Conservation (phyloP, 2,113 vertebrate species). For the Zingel zingel region DNA sequence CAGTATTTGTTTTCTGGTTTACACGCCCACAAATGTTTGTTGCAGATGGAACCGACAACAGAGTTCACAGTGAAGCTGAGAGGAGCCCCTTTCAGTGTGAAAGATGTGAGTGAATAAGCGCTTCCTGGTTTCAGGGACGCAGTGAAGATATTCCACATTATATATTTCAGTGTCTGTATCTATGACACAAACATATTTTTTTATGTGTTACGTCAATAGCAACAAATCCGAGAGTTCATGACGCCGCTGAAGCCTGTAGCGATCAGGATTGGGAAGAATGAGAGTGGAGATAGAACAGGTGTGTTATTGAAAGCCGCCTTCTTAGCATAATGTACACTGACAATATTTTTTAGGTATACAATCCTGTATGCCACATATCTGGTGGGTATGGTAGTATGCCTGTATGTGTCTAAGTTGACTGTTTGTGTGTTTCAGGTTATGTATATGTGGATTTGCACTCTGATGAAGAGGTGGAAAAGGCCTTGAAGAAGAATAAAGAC, state of each 20-base stretch:
- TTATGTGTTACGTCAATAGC: conserved; percentile 74
- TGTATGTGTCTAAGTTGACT: not conserved
- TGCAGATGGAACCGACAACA: conserved; percentile 80
- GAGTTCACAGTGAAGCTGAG: conserved; percentile 90
- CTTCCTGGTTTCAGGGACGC: not conserved
- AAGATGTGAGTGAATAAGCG: conserved; percentile 84
- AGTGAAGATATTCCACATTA: not conserved
- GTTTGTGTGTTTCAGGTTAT: conserved; percentile 85
- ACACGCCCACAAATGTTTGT: conserved; percentile 25
- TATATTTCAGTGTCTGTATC: not conserved
- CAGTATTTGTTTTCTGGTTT: not conserved
- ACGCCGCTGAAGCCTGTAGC: conserved; percentile 91
- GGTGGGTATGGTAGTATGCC: too few relatives aligned
- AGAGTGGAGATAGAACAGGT: conserved; percentile 91
- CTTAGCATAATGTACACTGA: not conserved
- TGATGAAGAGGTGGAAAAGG: conserved; percentile 90
- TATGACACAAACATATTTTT: not conserved
- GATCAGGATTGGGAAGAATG: conserved; percentile 88
- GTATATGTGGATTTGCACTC: conserved; percentile 93
- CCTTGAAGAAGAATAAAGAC: conserved; percentile 91
- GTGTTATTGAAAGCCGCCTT: not conserved
- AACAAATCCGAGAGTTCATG: conserved; percentile 93
- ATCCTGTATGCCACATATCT: not conserved
- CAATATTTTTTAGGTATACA: not conserved
- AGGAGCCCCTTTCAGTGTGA: conserved; percentile 89